Evolutionary conservation across 2,113 vertebrate species (phyloP).

Genomic region (Xerus inauris): DNA sequence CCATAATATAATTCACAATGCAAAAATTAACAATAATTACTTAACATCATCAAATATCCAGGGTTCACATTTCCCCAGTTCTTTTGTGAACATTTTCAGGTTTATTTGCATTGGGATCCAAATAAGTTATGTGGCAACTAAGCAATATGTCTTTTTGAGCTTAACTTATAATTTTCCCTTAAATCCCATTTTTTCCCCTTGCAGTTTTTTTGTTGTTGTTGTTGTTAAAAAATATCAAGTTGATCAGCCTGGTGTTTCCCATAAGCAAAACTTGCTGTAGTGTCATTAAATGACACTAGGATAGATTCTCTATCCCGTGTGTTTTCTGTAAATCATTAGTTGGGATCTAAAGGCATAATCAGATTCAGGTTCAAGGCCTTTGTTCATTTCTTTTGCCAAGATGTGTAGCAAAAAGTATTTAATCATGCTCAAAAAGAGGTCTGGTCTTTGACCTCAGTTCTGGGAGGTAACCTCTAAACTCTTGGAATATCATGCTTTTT

Average conservation of each 20-base stretch:
- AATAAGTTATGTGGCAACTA: background rate
- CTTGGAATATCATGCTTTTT: background rate
- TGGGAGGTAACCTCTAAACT: conserved; percentile 7
- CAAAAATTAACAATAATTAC: background rate
- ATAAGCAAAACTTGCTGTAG: background rate
- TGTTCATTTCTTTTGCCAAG: conserved; percentile 8
- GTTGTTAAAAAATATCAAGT: background rate
- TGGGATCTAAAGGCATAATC: background rate
- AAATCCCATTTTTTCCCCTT: background rate
- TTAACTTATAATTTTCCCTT: background rate
- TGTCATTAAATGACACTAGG: background rate
- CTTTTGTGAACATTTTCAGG: background rate
- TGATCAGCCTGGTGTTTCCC: background rate
- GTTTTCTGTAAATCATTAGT: background rate
- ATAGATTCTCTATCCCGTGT: background rate
- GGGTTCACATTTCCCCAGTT: background rate
- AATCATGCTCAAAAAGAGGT: background rate
- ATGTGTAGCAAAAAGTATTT: conserved; percentile 9
- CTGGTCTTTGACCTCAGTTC: conserved; percentile 13
- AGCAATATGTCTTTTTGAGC: background rate
- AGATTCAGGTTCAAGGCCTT: background rate
- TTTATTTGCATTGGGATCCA: conserved; percentile 1
- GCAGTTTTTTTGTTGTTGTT: background rate
- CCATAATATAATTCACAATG: conserved; percentile 1
- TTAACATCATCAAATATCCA: conserved; percentile 1